A percentile compares a stretch with the other conserved stretches of the same genome.
Evolutionary conservation across 2,113 vertebrate species (phyloP).

Genomic region (Puma concolor): DNA sequence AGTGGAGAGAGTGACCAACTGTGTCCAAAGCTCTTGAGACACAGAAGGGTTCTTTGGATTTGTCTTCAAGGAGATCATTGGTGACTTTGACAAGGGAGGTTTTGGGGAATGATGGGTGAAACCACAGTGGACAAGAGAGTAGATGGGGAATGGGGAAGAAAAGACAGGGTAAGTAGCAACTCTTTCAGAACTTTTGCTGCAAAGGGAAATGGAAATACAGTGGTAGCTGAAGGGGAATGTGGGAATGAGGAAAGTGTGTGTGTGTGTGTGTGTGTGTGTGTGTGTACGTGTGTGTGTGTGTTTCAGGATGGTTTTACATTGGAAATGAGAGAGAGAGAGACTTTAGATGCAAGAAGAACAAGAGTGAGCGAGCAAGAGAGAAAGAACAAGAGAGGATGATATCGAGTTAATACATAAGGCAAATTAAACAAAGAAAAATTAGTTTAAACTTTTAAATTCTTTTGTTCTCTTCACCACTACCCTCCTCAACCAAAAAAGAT

Average conservation of each 20-base stretch:
- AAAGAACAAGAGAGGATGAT: not conserved
- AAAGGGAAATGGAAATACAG: not conserved
- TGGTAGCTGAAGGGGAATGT: not conserved
- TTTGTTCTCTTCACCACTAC: not conserved
- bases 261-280: not conserved
- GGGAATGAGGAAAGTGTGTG: not conserved
- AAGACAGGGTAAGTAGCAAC: not conserved
- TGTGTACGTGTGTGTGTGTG: not conserved
- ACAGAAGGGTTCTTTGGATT: not conserved
- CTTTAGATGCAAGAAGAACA: not conserved
- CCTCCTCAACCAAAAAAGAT: not conserved
- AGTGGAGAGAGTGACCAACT: too few relatives aligned
- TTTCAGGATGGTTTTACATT: not conserved
- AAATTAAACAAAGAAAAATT: not conserved
- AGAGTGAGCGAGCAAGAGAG: not conserved
- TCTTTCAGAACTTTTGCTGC: not conserved
- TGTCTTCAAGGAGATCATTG: not conserved
- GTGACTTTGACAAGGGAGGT: not conserved
- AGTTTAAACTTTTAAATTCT: not conserved
- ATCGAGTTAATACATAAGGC: not conserved
- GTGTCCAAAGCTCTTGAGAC: not conserved
- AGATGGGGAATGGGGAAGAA: not conserved
- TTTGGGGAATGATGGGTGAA: not conserved
- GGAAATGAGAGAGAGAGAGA: not conserved
- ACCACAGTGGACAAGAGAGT: not conserved